phyloP scores from a whole-genome alignment of 2,797 vertebrate species.

The Zalophus californianus region DNA sequence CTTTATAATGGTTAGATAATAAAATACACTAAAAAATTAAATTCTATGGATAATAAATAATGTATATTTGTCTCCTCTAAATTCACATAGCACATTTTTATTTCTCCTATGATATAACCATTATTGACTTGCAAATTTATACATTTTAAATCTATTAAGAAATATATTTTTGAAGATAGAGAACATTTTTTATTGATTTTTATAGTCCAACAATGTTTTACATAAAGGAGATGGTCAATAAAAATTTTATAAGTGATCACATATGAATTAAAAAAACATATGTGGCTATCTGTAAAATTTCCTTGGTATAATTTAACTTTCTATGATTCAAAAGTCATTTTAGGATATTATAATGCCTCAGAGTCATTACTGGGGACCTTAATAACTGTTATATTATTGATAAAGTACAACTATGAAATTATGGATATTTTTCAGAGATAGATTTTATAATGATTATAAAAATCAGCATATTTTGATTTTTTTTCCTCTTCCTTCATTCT shows the following conservation, averaged over 20 bases:
- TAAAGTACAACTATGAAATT: not conserved
- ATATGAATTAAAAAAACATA: not conserved
- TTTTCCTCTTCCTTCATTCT: not conserved
- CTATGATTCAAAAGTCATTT: not conserved
- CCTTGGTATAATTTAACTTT: not conserved
- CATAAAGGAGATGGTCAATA: not conserved
- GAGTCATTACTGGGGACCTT: not conserved
- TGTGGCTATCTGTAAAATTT: not conserved
- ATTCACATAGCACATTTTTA: not conserved
- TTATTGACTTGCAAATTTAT: not conserved
- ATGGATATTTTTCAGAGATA: not conserved
- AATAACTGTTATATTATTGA: not conserved
- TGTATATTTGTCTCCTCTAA: not conserved
- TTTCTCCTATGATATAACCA: not conserved
- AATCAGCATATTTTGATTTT: not conserved
- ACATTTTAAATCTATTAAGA: not conserved
- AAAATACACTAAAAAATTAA: not conserved
- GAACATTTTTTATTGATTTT: not conserved
- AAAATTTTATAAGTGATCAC: not conserved
- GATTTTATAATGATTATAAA: not conserved
- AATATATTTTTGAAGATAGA: not conserved
- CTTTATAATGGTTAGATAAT: not conserved
- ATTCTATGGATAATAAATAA: not conserved
- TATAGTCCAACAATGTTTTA: not conserved
- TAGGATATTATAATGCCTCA: not conserved